phyloP scores from a whole-genome alignment of 2,113 vertebrate genomes.

The Tapirus terrestris region DNA sequence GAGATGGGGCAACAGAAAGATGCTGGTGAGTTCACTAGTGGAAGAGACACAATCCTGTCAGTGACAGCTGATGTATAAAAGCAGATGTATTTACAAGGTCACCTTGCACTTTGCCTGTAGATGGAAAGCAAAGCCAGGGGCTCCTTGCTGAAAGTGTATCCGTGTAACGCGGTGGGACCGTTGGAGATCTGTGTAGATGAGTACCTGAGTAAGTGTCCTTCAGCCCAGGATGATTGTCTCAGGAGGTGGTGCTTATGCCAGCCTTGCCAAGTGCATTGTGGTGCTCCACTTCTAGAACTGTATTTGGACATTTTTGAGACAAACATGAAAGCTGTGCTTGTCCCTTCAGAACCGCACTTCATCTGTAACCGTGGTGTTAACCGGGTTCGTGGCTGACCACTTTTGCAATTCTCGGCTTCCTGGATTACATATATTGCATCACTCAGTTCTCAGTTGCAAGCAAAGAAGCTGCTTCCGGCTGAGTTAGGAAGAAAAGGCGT shows the following conservation, averaged over 20 bases:
- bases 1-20: accelerated
- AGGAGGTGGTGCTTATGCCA: accelerated
- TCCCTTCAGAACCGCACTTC: background rate
- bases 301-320: background rate
- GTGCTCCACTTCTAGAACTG: too few relatives aligned
- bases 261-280: accelerated
- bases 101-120: background rate
- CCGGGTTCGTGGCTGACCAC: background rate
- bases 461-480: background rate
- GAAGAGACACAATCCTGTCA: accelerated
- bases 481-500: background rate
- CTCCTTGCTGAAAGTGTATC: background rate
- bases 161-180: accelerated
- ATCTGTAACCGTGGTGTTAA: background rate
- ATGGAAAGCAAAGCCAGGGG: background rate
- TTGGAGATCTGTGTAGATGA: accelerated
- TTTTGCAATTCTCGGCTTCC: too few relatives aligned
- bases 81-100: background rate
- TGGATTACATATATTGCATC: accelerated
- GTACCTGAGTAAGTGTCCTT: accelerated
- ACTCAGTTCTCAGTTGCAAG: background rate
- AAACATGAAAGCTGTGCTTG: accelerated
- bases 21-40: background rate
- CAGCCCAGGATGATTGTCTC: accelerated
- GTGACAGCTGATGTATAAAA: background rate